Evolutionary conservation across 2,797 vertebrate genomes (phyloP), one percentile per base, ranked within the genome.

Genomic region (Oreonectes daqikongensis): DNA sequence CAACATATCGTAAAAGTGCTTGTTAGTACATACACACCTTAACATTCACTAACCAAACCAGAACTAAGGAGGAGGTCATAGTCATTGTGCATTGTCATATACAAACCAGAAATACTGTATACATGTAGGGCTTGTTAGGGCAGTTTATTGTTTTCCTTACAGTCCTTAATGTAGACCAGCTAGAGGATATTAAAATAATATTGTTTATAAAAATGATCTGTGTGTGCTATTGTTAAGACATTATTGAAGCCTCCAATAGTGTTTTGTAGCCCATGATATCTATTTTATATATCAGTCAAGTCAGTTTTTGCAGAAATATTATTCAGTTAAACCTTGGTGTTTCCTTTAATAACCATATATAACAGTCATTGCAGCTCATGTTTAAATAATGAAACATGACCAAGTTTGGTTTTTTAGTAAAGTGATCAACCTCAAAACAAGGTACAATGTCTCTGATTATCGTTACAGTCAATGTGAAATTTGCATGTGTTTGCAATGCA

Each of bases 401-500:
- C 20, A 40, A 38, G 30, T n/a, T 12, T 35, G 2, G 2, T 59
- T 46, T 9, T 61, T 35, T 7, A 48, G 30, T 50, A 5, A 38
- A 50, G 30, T n/a, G n/a, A 12, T 50, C 14, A 52, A 14, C 30
- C 11, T 17, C 4, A 63, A 46, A 38, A 7, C 24, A 26, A 38
- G 10, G 9, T 17, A 6, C 17, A 20, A 4, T 14, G 10, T 26
- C 17, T 40, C 15, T 38, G 28, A 18, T 32, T 18, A 18, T 64
- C 17, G 8, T 65, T 15, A 40, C 1, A 35, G 30, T n/a, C 17
- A 11, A 20, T 35, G 59, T 35, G 2, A 1, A 3, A 32, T 64
- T 73, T 73, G 44, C 46, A 73, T 64, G 18, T 1, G 4, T 28
- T 74, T 53, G 59, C 59, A n/a, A n/a, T 20, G 46, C 48, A 53